Evolutionary conservation across 2,888 invertebrate genomes (phyloP).

Genomic region (Drosophila peninsularis): DNA sequence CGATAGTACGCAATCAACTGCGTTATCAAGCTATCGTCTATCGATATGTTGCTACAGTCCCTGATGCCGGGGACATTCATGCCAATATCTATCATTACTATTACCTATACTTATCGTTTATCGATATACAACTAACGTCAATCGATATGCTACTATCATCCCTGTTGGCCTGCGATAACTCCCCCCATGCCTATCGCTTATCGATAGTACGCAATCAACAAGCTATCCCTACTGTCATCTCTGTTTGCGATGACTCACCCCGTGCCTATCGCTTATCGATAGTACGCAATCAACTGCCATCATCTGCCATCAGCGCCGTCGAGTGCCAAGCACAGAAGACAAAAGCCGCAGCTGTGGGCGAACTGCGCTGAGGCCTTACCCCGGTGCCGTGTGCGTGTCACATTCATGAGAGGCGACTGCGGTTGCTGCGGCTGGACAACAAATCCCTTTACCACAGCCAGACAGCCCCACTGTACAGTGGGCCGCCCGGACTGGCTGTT

Average conservation of each 20-base stretch:
- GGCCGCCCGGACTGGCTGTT: slow-evolving; percentile 6
- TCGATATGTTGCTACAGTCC: too few species aligned
- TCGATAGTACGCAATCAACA: too few species aligned
- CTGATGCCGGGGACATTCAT: too few species aligned
- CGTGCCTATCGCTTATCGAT: neutral
- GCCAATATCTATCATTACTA: too few species aligned
- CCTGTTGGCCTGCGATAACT: too few species aligned
- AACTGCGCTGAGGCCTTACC: slow-evolving; percentile 6
- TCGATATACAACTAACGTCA: too few species aligned
- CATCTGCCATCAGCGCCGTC: neutral
- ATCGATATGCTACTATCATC: too few species aligned
- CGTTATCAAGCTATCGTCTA: too few species aligned
- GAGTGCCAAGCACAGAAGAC: slow-evolving; percentile 16
- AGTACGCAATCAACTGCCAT: neutral
- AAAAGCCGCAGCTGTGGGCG: slow-evolving; percentile 21
- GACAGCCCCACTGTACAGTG: slow-evolving; percentile 23
- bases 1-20: neutral
- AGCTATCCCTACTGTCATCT: neutral
- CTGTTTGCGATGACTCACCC: neutral
- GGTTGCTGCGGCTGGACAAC: slow-evolving; percentile 40
- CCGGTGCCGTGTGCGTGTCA: slow-evolving; percentile 26
- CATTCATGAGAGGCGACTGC: slow-evolving; percentile 38
- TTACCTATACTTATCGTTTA: too few species aligned
- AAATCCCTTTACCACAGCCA: slow-evolving; percentile 20
- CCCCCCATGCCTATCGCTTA: too few species aligned